These are phyloP conservation scores for Takifugu bimaculatus DNA, from an alignment of 2,113 vertebrate genomes.

Conservation along the genomic window DNA sequence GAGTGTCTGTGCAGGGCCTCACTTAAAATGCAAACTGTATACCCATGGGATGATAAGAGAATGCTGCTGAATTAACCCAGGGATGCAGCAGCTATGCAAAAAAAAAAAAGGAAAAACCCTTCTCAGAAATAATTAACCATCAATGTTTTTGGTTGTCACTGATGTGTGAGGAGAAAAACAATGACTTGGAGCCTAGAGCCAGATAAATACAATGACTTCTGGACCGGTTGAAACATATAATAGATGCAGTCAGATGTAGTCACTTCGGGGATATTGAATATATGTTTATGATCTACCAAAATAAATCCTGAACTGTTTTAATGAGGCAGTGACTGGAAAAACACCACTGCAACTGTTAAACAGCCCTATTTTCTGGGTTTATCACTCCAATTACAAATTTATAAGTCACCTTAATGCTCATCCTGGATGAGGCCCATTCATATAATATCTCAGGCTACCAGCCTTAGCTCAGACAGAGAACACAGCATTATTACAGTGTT, in stretches of 20 bases:
- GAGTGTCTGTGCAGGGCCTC: conserved; percentile 71
- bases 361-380: conserved; percentile 10
- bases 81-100: conserved; percentile 57
- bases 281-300: conserved; percentile 1
- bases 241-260: conserved; percentile 12
- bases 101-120: conserved; percentile 26
- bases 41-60: conserved; percentile 61
- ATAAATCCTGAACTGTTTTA: neutral
- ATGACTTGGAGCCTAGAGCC: conserved; percentile 29
- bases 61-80: conserved; percentile 70
- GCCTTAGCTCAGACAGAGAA: conserved; percentile 20
- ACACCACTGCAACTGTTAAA: too few species aligned
- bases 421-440: conserved; percentile 26
- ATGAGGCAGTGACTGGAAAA: too few species aligned
- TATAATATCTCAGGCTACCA: conserved; percentile 21
- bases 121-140: conserved; percentile 76
- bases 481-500: conserved; percentile 18
- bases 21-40: conserved; percentile 79
- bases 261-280: conserved; percentile 7
- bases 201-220: conserved; percentile 29
- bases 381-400: conserved; percentile 28
- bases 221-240: conserved; percentile 17
- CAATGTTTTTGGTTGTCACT: conserved; percentile 64
- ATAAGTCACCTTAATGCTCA: conserved; percentile 24
- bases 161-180: conserved; percentile 28